phyloP scores from a whole-genome alignment of 2,888 invertebrate genomes.

The Erynnis tages region DNA sequence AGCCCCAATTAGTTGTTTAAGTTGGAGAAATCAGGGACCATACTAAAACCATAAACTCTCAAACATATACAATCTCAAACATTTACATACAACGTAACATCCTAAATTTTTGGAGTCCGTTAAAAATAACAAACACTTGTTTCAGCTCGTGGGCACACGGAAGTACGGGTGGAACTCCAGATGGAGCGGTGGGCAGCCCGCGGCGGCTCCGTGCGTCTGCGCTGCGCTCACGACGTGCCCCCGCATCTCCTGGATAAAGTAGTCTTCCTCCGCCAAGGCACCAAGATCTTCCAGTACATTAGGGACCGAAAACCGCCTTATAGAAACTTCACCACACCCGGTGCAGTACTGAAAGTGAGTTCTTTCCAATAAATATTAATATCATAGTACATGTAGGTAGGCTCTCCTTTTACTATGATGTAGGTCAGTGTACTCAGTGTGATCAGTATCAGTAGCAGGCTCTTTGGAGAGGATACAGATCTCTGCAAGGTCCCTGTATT shows the following conservation, averaged over 20 bases:
- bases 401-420: background rate
- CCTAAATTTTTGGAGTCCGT: no score
- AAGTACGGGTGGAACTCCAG: constrained; percentile 84
- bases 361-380: background rate
- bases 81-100: no score
- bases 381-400: no score
- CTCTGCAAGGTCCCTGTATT: no score
- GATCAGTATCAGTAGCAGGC: no score
- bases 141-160: constrained; percentile 73
- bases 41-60: no score
- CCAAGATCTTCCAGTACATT: constrained; percentile 91
- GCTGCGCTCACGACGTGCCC: constrained; percentile 89
- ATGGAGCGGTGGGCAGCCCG: constrained; percentile 87
- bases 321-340: constrained; percentile 84
- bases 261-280: constrained; percentile 85
- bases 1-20: no score
- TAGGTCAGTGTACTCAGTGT: no score
- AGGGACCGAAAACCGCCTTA: constrained; percentile 89
- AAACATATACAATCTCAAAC: no score
- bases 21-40: no score
- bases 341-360: constrained; percentile 89
- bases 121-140: background rate
- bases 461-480: no score
- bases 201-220: constrained; percentile 86
- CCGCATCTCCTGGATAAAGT: constrained; percentile 89